Percentiles rank a stretch among this genome's conserved stretches.
phyloP scores from a whole-genome alignment of 1,140 invertebrate species.

The Bombus ignitus region DNA sequence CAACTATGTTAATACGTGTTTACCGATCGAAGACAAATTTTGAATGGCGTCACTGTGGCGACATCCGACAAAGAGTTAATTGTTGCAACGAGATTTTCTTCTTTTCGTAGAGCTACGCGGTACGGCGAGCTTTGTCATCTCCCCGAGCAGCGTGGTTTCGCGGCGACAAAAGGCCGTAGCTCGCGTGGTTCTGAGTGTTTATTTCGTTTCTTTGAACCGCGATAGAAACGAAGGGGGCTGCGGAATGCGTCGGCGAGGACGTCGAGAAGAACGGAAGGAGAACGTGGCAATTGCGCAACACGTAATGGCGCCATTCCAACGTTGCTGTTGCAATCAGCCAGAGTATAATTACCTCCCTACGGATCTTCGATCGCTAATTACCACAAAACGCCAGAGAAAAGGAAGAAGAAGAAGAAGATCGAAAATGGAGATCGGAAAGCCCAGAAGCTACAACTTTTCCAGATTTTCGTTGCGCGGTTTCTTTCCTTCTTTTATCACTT shows the following conservation, averaged over 20 bases:
- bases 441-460: not conserved
- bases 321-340: conserved; percentile 45
- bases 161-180: no score
- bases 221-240: not conserved
- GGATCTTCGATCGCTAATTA: conserved; percentile 59
- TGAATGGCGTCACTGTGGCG: no score
- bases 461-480: not conserved
- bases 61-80: conserved; percentile 55
- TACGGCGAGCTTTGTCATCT: not conserved
- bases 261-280: no score
- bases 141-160: no score
- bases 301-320: conserved; percentile 25
- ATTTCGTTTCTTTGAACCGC: conserved; percentile 43
- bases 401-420: not conserved
- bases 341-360: conserved; percentile 59
- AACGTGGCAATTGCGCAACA: conserved; percentile 45
- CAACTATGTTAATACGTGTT: no score
- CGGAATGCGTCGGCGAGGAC: no score
- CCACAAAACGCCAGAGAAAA: not conserved
- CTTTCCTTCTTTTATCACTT: conserved; percentile 17
- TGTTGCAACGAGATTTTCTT: conserved; percentile 59
- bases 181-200: conserved; percentile 8
- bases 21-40: no score
- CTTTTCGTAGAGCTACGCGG: no score
- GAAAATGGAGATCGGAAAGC: not conserved